A percentile compares a stretch with the other conserved stretches of the same genome.
These are phyloP conservation scores for Pomacea maculata DNA, from an alignment of 1,140 invertebrate genomes.

Conservation along the genomic window DNA sequence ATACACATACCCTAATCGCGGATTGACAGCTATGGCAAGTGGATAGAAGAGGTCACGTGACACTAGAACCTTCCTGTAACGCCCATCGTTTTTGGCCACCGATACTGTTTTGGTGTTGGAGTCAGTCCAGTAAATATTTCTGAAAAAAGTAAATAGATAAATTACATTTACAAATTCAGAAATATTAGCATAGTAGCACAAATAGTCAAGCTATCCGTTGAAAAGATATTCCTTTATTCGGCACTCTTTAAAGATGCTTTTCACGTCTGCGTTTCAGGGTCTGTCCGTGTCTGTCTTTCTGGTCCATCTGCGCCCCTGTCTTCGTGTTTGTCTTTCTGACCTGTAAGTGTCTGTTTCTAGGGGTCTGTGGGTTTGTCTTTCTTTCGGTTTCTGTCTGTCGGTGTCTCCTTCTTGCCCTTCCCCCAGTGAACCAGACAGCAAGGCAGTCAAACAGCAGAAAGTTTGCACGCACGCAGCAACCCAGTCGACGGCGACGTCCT, in stretches of 20 bases:
- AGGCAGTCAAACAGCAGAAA: no score
- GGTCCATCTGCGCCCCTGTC: not conserved
- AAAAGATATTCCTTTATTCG: no score
- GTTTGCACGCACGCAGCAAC: conserved; percentile 70
- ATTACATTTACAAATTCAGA: not conserved
- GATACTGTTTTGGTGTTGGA: conserved; percentile 77
- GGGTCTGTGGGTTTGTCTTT: not conserved
- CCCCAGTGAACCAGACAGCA: no score
- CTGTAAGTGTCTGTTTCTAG: not conserved
- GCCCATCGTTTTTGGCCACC: conserved; percentile 87
- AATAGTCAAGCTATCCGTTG: not conserved
- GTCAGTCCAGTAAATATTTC: conserved; percentile 95
- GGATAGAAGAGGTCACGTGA: conserved; percentile 76
- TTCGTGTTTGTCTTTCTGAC: not conserved
- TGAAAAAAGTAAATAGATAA: conserved; percentile 51
- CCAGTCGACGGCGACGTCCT: conserved; percentile 89
- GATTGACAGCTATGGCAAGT: conserved; percentile 87
- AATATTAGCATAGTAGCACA: not conserved
- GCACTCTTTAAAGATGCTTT: no score
- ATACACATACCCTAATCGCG: conserved; percentile 70
- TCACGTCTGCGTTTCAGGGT: no score
- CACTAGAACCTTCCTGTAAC: conserved; percentile 82
- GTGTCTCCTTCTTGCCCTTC: no score
- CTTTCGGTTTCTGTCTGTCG: no score
- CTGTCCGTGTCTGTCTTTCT: not conserved